Evolutionary conservation across 2,113 vertebrate species (phyloP).

Genomic region (Vombatus ursinus): DNA sequence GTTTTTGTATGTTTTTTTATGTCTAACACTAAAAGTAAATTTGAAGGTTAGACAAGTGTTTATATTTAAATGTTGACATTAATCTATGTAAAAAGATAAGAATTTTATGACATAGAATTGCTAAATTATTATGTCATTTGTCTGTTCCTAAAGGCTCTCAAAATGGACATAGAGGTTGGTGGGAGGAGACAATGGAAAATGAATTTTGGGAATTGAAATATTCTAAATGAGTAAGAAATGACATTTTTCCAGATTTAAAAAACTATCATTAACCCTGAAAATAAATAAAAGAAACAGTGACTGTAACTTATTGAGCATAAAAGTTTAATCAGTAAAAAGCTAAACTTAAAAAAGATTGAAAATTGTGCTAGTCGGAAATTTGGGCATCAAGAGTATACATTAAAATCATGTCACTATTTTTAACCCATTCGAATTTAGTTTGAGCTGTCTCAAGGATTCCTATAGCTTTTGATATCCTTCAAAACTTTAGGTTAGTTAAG

Average conservation of each 20-base stretch:
- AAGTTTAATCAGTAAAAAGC: slow-evolving; percentile 43
- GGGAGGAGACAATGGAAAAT: not conserved
- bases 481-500: not conserved
- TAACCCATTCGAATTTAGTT: not conserved
- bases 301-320: slow-evolving; percentile 47
- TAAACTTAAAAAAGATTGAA: slow-evolving; percentile 35
- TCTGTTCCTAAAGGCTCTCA: slow-evolving; percentile 29
- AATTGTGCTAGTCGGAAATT: slow-evolving; percentile 10
- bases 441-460: not conserved
- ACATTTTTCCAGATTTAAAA: slow-evolving; percentile 20
- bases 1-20: not conserved
- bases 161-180: not conserved
- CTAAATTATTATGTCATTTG: not conserved
- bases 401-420: not conserved
- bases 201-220: not conserved
- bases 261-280: slow-evolving; percentile 7
- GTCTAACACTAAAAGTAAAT: slow-evolving; percentile 13
- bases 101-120: slow-evolving; percentile 5
- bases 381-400: slow-evolving; percentile 15
- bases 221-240: slow-evolving; percentile 26
- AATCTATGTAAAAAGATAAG: slow-evolving; percentile 33
- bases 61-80: not conserved
- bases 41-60: not conserved
- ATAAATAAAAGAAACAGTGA: not conserved
- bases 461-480: not conserved